Percentiles rank a stretch among this genome's conserved stretches.
Evolutionary conservation across 1,140 invertebrate species (phyloP).

Genomic region (Acromyrmex echinatior): DNA sequence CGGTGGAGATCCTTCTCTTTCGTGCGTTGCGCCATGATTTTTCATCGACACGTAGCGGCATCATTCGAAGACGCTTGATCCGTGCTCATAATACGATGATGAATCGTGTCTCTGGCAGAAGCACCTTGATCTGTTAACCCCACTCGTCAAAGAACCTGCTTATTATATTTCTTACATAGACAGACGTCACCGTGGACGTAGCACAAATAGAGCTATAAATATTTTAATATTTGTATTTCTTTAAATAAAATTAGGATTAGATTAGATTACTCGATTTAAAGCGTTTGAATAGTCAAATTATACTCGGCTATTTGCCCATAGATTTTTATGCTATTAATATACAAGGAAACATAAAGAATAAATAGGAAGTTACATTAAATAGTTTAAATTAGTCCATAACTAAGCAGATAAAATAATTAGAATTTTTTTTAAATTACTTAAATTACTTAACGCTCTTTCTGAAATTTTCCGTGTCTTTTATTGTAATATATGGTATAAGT

Average conservation of each 20-base stretch:
- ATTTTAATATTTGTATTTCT: background rate
- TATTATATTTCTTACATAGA: constrained; percentile 72
- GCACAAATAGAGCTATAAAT: background rate
- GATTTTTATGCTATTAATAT: background rate
- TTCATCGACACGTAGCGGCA: constrained; percentile 49
- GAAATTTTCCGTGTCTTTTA: background rate
- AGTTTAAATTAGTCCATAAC: background rate
- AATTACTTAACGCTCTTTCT: background rate
- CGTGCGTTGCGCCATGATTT: constrained; percentile 51
- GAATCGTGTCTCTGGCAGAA: constrained; percentile 63
- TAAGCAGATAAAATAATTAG: background rate
- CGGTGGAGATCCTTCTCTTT: constrained; percentile 22
- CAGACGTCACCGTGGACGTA: background rate
- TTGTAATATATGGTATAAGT: background rate
- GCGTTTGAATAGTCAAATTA: background rate
- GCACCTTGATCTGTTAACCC: constrained; percentile 85
- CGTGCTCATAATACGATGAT: constrained; percentile 38
- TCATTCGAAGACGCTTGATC: constrained; percentile 51
- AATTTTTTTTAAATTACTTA: background rate
- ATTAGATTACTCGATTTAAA: background rate
- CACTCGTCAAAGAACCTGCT: constrained; percentile 66
- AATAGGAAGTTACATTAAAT: background rate
- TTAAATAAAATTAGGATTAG: constrained; percentile 6
- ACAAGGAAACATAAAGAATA: background rate
- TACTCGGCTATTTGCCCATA: background rate